Evolutionary conservation across 2,888 invertebrate species (phyloP).

Genomic region (Luperina nickerlii): DNA sequence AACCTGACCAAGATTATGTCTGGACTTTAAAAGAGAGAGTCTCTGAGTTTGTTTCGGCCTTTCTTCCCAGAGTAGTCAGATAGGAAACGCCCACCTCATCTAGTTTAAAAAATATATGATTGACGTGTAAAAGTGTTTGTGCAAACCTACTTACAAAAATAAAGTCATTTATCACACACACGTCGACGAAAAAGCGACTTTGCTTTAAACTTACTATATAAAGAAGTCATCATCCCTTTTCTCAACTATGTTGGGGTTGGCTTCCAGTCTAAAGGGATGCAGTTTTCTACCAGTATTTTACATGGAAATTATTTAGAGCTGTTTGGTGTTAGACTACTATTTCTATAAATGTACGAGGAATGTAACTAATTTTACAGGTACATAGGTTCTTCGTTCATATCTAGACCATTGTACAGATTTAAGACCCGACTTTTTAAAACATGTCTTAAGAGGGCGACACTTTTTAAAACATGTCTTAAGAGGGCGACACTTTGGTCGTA

Average conservation of each 20-base stretch:
- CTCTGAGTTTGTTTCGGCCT: too few species aligned
- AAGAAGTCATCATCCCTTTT: not conserved
- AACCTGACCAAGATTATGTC: too few species aligned
- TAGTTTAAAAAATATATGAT: too few species aligned
- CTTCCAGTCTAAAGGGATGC: not conserved
- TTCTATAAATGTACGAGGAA: not conserved
- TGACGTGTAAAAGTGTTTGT: too few species aligned
- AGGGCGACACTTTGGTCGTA: conserved; percentile 26
- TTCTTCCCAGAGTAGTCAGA: too few species aligned
- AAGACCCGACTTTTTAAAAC: conserved; percentile 26
- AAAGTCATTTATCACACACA: too few species aligned
- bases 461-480: conserved; percentile 28
- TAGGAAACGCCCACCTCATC: too few species aligned
- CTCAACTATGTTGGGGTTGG: not conserved
- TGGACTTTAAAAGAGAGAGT: too few species aligned
- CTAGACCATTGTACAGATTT: conserved; percentile 20
- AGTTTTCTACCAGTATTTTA: not conserved
- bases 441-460: conserved; percentile 29
- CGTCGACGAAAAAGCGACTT: not conserved
- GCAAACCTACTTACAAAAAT: too few species aligned
- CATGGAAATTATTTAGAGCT: not conserved
- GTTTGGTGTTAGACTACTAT: not conserved
- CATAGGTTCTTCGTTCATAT: not conserved
- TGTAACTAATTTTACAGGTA: not conserved
- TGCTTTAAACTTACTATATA: not conserved